Evolutionary conservation across 1,140 invertebrate species (phyloP), one percentile per base, ranked within the genome.

Genomic region (Plectus sambesii): DNA sequence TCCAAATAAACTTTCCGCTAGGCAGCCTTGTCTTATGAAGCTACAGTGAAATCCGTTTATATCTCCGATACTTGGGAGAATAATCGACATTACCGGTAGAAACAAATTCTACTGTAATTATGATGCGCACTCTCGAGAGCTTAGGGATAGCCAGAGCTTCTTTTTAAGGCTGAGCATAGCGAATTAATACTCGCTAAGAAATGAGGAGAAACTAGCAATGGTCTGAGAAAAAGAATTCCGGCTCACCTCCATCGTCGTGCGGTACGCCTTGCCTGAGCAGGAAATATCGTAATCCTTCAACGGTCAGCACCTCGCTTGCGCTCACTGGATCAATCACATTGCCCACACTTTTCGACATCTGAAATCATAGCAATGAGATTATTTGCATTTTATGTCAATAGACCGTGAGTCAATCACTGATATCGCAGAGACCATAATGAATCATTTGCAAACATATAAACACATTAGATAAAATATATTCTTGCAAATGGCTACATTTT

Each of bases 261-360:
- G 83, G 79, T 1, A 87, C 84, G 25, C 85, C 88, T 73, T 87
- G 84, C 62, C 85, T 76, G 23, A 98, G 67, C 39, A 99, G 73
- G 71, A 90, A 86, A 72, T 96, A 98, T 41, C 90, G 73, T 1
- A 97, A 70, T 0, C 85, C 89, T 60, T 87, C 81, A 43, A 72
- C 62, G 5, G 76, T 72, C 47, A 74, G 77, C 33, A 60, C 59
- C 1, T 70, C 33, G n/a, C 73, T 62, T n/a, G 76, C 68, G 27
- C 78, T 68, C 45, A 79, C 68, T 0, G 92, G 89, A 64, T 82
- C 77, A 3, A 93, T 78, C 3, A 92, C 86, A 73, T 98, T 98
- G 33, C 83, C 82, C 58, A 80, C 76, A 2, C 87, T 90, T 74
- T 99, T 98, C 8, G 92, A 97, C 92, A 99, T 98, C 74, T 77